Evolutionary conservation across 2,113 vertebrate species (phyloP).

Genomic region (Cephalopterus ornatus): DNA sequence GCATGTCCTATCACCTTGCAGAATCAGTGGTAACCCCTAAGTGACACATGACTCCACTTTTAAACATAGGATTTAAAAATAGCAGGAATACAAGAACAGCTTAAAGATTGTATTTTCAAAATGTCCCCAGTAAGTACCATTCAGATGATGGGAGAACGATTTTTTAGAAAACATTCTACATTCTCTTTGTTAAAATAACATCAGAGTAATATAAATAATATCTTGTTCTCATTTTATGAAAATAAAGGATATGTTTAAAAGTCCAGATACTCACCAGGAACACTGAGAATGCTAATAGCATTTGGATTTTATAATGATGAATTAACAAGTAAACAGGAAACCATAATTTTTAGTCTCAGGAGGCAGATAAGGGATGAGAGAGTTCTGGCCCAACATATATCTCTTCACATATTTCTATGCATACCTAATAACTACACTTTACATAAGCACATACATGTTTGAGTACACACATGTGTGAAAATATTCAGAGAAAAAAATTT

Average conservation of each 20-base stretch:
- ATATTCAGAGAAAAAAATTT: neutral
- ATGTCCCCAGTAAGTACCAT: neutral
- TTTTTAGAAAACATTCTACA: neutral
- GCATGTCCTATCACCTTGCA: neutral
- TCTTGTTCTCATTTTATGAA: neutral
- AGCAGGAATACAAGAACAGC: neutral
- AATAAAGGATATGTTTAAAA: neutral
- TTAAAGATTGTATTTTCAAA: neutral
- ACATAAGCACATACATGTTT: neutral
- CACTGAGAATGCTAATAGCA: neutral
- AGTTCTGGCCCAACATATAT: neutral
- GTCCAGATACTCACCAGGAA: neutral
- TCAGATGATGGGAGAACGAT: neutral
- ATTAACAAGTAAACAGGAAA: slow-evolving; percentile 62
- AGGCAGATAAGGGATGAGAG: slow-evolving; percentile 16
- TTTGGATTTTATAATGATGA: slow-evolving; percentile 37
- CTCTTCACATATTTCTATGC: neutral
- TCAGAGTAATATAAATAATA: neutral
- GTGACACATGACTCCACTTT: neutral
- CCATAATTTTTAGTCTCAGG: neutral
- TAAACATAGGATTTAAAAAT: neutral
- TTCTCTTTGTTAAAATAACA: neutral
- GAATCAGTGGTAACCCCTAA: neutral
- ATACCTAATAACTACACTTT: neutral
- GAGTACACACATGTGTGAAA: neutral